Conservation (phyloP, 2,113 vertebrate genomes). For the Gopherus evgoodei region DNA sequence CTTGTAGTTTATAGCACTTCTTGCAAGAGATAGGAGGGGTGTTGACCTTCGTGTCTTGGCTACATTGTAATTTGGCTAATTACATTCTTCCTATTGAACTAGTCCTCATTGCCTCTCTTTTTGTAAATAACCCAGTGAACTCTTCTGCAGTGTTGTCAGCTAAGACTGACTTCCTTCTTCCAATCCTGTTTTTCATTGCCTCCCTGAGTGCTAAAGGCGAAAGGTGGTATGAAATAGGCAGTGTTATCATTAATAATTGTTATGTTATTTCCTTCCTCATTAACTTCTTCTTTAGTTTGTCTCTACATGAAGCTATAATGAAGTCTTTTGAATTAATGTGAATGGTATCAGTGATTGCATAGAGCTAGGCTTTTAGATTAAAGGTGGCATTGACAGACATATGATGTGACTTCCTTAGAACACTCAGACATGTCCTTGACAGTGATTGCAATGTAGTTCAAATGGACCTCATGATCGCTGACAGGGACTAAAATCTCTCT, state of each 20-base stretch:
- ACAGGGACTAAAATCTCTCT: not conserved
- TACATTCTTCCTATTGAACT: not conserved
- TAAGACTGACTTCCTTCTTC: not conserved
- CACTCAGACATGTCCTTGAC: conserved; percentile 5
- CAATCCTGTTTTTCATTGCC: conserved; percentile 14
- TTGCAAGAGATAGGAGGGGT: not conserved
- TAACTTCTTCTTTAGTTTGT: conserved; percentile 26
- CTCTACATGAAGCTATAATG: conserved; percentile 1
- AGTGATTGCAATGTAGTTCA: not conserved
- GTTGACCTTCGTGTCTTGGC: not conserved
- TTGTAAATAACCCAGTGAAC: not conserved
- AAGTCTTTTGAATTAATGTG: not conserved
- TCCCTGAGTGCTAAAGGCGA: not conserved
- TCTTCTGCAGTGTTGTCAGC: not conserved
- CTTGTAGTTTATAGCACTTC: not conserved
- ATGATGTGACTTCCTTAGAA: not conserved
- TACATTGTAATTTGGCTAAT: not conserved
- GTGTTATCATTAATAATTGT: conserved; percentile 8
- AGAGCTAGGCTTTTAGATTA: conserved; percentile 27
- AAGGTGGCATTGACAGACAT: conserved; percentile 48
- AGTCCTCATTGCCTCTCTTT: not conserved
- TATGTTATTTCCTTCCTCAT: conserved; percentile 19
- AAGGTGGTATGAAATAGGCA: not conserved
- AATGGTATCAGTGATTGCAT: conserved; percentile 4
- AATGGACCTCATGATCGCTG: not conserved